A percentile compares a stretch with the other conserved stretches of the same genome.
phyloP scores from a whole-genome alignment of 1,140 invertebrate genomes.

The Drosophila lacertosa region DNA sequence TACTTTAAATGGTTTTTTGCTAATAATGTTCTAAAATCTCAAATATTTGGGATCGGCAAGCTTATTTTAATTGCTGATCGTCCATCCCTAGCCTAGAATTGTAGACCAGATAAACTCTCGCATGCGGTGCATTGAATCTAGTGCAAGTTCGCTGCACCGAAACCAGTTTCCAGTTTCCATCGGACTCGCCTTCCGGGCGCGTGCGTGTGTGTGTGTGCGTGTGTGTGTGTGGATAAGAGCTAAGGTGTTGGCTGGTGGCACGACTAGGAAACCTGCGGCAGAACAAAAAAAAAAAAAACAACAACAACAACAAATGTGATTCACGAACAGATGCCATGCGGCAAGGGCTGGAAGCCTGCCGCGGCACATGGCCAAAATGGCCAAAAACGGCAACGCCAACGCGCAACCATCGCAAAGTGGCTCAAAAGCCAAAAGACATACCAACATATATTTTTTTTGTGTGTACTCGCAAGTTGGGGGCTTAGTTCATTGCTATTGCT shows the following conservation, averaged over 20 bases:
- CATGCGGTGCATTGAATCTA: conserved; percentile 66
- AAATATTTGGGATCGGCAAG: background rate
- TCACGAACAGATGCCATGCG: conserved; percentile 68
- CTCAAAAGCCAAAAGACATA: conserved; percentile 42
- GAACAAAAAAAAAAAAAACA: no score
- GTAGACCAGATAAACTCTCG: conserved; percentile 28
- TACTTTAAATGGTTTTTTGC: no score
- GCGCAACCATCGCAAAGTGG: conserved; percentile 25
- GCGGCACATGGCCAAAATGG: conserved; percentile 44
- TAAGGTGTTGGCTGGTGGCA: conserved; percentile 40
- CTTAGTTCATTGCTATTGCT: conserved; percentile 83
- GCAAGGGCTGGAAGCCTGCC: conserved; percentile 37
- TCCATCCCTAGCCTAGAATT: conserved; percentile 64
- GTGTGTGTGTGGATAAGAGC: conserved; percentile 4
- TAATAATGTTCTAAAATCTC: no score
- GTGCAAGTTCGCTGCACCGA: conserved; percentile 78
- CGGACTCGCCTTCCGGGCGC: conserved; percentile 65
- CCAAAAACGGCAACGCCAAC: conserved; percentile 74
- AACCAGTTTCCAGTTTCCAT: conserved; percentile 64
- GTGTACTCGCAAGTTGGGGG: conserved; percentile 60
- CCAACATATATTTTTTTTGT: conserved; percentile 29
- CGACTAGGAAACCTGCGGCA: conserved; percentile 57
- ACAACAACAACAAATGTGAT: conserved; percentile 74
- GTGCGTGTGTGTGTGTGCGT: conserved; percentile 2
- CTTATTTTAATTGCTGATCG: background rate